Base-by-base conservation (phyloP, 2,888 invertebrate species). In the Dicranocentrus wangi region DNA sequence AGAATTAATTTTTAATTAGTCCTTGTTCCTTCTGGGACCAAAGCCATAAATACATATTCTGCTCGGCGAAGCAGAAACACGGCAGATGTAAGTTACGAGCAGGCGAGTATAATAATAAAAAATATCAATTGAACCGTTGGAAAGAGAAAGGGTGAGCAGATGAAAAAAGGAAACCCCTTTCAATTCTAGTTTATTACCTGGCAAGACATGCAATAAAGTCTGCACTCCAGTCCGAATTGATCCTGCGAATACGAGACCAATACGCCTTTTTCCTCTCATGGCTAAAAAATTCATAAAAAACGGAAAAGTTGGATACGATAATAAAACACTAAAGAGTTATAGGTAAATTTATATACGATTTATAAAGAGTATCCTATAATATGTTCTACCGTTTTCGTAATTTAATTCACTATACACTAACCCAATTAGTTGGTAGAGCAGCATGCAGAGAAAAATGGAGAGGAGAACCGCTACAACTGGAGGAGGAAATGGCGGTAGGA, bases 261-360 rank as follows among this genome's bases (percentile, higher is more conserved):
- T 96, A 96, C 93, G 95, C 95, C 90, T 96, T 96, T 90, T 96
- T 96, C 83, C 95, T 93, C 89, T 96, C 96, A 88, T 96, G 96
- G 86, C 95, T 95, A 88, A 2, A 89, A n/a, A 55, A 5, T 69
- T 39, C 21, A 88, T 27, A 68, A 55, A 61, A 66, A 65, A 32
- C 5, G 15, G 25, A 47, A 60, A 68, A 21, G 21, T 55, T 43
- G 39, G n/a, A 69, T 32, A 43, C 15, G 47, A 61, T 60, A 73
- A 21, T 53, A 51, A 23, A n/a, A n/a, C n/a, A n/a, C n/a, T n/a
- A n/a, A n/a, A n/a, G n/a, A n/a, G n/a, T n/a, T n/a, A n/a, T n/a
- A n/a, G n/a, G n/a, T n/a, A n/a, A n/a, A n/a, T n/a, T n/a, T n/a
- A n/a, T n/a, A n/a, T n/a, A n/a, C n/a, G n/a, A n/a, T n/a, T n/a